phyloP scores from a whole-genome alignment of 2,113 vertebrate genomes.

The Istiophorus platypterus region DNA sequence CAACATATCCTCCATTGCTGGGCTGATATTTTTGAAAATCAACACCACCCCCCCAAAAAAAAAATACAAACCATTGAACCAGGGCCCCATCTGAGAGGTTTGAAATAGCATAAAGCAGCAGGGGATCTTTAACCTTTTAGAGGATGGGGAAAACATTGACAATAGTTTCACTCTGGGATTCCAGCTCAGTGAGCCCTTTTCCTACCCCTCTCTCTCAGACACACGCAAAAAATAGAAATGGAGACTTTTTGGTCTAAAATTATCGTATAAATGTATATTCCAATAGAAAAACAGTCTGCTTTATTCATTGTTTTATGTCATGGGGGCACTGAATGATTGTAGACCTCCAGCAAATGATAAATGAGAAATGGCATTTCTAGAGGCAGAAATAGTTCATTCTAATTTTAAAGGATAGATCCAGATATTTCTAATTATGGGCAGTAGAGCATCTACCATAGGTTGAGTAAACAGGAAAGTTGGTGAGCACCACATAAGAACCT shows the following conservation, averaged over 20 bases:
- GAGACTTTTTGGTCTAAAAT: conserved; percentile 18
- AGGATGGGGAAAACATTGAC: conserved; percentile 25
- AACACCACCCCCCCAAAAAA: background rate
- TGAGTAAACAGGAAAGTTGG: background rate
- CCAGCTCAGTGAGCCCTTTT: conserved; percentile 43
- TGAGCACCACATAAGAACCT: background rate
- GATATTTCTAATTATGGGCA: background rate
- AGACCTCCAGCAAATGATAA: background rate
- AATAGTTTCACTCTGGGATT: conserved; percentile 41
- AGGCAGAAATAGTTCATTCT: background rate
- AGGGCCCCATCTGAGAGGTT: background rate
- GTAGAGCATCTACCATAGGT: background rate
- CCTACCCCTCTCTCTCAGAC: background rate
- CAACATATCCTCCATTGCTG: background rate
- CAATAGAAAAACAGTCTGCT: background rate
- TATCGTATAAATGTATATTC: conserved; percentile 11
- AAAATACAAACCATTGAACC: background rate
- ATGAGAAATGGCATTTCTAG: background rate
- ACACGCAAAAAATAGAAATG: background rate
- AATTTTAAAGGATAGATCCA: background rate
- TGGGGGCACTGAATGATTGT: too few species aligned
- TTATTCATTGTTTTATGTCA: background rate
- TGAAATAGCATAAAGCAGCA: conserved; percentile 25
- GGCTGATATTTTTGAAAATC: conserved; percentile 9
- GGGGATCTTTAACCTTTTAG: conserved; percentile 23